A percentile compares a stretch with the other conserved stretches of the same genome.
phyloP scores from a whole-genome alignment of 2,113 vertebrate genomes.

The Copsychus sechellarum region DNA sequence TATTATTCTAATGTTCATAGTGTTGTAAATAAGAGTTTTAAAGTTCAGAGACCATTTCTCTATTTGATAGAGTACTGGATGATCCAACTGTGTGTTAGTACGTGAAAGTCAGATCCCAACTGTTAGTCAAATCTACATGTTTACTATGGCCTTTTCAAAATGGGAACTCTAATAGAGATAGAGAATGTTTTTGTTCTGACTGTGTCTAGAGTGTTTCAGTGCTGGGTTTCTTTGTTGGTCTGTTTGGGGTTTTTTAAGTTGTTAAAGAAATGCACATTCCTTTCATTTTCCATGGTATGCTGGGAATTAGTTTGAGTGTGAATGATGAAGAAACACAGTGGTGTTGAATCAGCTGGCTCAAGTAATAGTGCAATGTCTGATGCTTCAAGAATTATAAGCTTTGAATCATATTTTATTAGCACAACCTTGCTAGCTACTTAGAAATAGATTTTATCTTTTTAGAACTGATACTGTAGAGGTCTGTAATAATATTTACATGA shows the following conservation, averaged over 20 bases:
- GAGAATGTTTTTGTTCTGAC: conserved; percentile 78
- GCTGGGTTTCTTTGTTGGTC: conserved; percentile 42
- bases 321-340: conserved; percentile 72
- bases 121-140: conserved; percentile 32
- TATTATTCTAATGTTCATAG: conserved; percentile 67
- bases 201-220: conserved; percentile 78
- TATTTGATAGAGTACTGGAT: conserved; percentile 63
- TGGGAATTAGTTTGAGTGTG: conserved; percentile 74
- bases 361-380: conserved; percentile 83
- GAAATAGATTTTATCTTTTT: conserved; percentile 84
- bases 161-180: conserved; percentile 44
- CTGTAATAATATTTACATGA: conserved; percentile 79
- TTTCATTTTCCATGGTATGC: conserved; percentile 71
- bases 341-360: conserved; percentile 75
- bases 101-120: conserved; percentile 34
- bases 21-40: conserved; percentile 74
- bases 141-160: conserved; percentile 63
- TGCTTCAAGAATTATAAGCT: conserved; percentile 79
- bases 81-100: conserved; percentile 52
- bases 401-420: conserved; percentile 85
- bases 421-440: conserved; percentile 86
- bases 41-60: conserved; percentile 60
- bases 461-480: conserved; percentile 79
- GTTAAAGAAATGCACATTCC: conserved; percentile 77
- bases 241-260: conserved; percentile 67